Base-by-base conservation (phyloP, 2,113 vertebrate genomes). In the Aldabrachelys gigantea region DNA sequence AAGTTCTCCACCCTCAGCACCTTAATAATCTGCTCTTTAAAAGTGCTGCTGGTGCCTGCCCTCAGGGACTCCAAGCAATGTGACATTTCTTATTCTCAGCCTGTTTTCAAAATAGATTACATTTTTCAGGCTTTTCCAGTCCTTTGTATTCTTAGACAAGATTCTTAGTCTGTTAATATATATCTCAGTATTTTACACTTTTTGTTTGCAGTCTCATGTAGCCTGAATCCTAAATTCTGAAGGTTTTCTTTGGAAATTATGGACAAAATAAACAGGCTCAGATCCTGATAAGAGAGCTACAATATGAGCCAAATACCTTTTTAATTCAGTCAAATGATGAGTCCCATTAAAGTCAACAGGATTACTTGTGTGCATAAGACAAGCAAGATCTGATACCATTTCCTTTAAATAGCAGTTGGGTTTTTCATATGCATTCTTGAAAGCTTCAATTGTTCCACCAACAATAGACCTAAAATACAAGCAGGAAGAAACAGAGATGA, bases 61-160 rank as follows among this genome's bases (percentile, higher is more conserved):
- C 24, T 87, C 1, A 0, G 89, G 95, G 52, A 31, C 88, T 96
- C 95, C 72, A 92, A 89, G 59, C 86, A 95, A 87, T 90, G 85
- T 94, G 91, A 90, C 62, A 87, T 95, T 95, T 92, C 89, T 90
- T 96, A 96, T 92, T 95, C 82, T 95, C 85, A 96, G 82, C 17
- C 88, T 92, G 17, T 91, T 97, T 96, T 84, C 93, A 93, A 59
- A 56, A 84, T 81, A 31, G 76, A 89, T 96, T 93, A 91, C n/a
- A 84, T 80, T 84, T 95, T 78, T 65, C 52, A 80, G 38, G 2
- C 4, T 79, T 96, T 90, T 94, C 17, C 80, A 84, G 8, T 90
- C 53, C 72, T 89, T 95, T 88, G 12, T 91, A 44, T 88, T 89
- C 19, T 80, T 27, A 41, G 81, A 56, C 3, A 22, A 57, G 84